Percentiles rank a stretch among this genome's conserved stretches.
phyloP scores from a whole-genome alignment of 2,888 invertebrate species.

The Cryptops parisi region DNA sequence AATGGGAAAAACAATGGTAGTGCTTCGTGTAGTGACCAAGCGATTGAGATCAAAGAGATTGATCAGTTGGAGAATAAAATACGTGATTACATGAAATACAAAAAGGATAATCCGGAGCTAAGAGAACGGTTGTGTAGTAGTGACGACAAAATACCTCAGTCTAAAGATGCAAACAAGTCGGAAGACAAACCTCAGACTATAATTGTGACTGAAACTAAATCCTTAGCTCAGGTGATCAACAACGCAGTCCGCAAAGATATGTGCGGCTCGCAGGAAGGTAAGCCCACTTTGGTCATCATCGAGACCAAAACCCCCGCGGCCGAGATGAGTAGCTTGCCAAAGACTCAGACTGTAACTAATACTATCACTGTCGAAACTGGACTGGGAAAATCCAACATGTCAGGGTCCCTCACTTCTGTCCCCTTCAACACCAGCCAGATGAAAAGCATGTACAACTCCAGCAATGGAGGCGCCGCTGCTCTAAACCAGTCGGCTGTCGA shows the following conservation, averaged over 20 bases:
- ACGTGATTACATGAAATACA: not conserved
- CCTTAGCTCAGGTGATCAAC: slow-evolving; percentile 19
- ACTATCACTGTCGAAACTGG: slow-evolving; percentile 9
- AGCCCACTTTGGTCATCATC: slow-evolving; percentile 61
- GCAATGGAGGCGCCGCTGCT: slow-evolving; percentile 3
- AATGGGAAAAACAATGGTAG: not conserved
- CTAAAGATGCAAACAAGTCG: not conserved
- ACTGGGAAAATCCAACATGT: not conserved
- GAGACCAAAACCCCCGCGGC: slow-evolving; percentile 48
- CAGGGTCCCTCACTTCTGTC: slow-evolving; percentile 16
- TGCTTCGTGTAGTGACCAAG: not conserved
- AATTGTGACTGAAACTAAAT: slow-evolving; percentile 51
- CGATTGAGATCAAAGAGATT: not conserved
- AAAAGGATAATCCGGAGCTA: not conserved
- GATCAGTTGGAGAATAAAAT: not conserved
- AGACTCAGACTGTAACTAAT: slow-evolving; percentile 1
- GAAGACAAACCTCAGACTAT: slow-evolving; percentile 33
- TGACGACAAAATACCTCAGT: not conserved
- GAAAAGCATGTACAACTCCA: slow-evolving; percentile 11
- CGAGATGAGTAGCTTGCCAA: slow-evolving; percentile 1
- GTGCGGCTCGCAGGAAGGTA: slow-evolving; percentile 32
- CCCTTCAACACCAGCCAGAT: slow-evolving; percentile 8
- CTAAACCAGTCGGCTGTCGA: slow-evolving; percentile 39
- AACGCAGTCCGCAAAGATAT: slow-evolving; percentile 25
- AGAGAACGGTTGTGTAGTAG: slow-evolving; percentile 16